Evolutionary conservation across 2,797 vertebrate genomes (phyloP).

Genomic region (Lateolabrax maculatus): DNA sequence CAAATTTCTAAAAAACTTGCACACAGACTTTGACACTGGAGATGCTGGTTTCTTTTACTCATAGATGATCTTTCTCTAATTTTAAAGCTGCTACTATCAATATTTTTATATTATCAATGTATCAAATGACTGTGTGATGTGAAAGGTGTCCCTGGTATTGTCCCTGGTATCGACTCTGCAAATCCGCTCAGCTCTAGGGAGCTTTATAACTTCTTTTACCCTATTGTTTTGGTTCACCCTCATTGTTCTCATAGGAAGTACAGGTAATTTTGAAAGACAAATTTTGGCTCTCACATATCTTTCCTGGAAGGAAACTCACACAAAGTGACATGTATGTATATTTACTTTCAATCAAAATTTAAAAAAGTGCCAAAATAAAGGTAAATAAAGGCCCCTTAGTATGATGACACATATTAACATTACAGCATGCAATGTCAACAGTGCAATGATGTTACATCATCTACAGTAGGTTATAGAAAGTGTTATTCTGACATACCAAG

Average conservation of each 20-base stretch:
- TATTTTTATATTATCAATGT: neutral
- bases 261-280: neutral
- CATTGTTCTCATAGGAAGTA: too few relatives aligned
- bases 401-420: neutral
- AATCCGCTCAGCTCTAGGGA: neutral
- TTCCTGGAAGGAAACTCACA: neutral
- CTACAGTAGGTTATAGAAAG: neutral
- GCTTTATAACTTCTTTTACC: neutral
- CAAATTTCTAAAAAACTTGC: too few relatives aligned
- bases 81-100: neutral
- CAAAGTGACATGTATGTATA: neutral
- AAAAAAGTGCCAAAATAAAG: neutral
- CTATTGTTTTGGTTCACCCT: neutral
- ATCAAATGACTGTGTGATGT: neutral
- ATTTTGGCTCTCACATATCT: neutral
- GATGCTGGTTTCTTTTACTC: too few relatives aligned
- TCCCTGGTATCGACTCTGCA: too few relatives aligned
- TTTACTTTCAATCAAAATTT: neutral
- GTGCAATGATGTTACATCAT: conserved; percentile 2
- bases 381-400: neutral
- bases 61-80: too few relatives aligned
- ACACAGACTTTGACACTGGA: too few relatives aligned
- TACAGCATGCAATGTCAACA: neutral
- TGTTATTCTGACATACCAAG: neutral
- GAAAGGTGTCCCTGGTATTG: neutral